Evolutionary conservation across 2,888 invertebrate genomes (phyloP), one percentile per base, ranked within the genome.

Genomic region (Stegophylla sp.): DNA sequence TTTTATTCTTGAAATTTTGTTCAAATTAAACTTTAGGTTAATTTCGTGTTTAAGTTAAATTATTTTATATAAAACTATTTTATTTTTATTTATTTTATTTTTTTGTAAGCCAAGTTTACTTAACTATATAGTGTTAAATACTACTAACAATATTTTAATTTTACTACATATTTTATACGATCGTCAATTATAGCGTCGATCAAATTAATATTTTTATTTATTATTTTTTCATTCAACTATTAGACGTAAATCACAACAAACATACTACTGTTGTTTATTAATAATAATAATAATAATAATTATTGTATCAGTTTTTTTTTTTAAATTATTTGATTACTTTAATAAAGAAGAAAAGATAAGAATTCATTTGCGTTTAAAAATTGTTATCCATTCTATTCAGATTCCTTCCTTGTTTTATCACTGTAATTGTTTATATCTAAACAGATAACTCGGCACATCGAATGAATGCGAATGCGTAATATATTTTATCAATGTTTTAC

Each of bases 401-500:
- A 41, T 66, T 34, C 51, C 51, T 51, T 75, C 74, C 74, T 23
- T 34, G 20, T 51, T 69, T 34, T 34, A 23, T 48, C 20, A 69
- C n/a, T 23, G 26, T 41, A 69, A n/a, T 45, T 26, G 34, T 20
- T 69, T 12, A 28, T 26, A 5, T 15, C 10, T 56, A 10, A 3
- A 26, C 59, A 63, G 74, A 75, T 75, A 63, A 75, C 63, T 64
- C 26, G 34, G 45, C 73, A 73, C 23, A n/a, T 66, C 26, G 43
- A 76, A 56, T 76, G 76, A 66, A 66, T 66, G 66, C 26, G 43
- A 76, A 56, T 76, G 76, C 76, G 76, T 66, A 76, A 23, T 76
- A 76, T 9, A 66, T 76, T 51, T 75, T 53, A 76, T 76, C 76
- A 53, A 66, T 41, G 66, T 41, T 73, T 73, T 45, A 73, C 43